Percentiles rank a stretch among this genome's conserved stretches.
phyloP scores from a whole-genome alignment of 35 echinoderm and acorn worm genomes.

The Eucidaris tribuloides region DNA sequence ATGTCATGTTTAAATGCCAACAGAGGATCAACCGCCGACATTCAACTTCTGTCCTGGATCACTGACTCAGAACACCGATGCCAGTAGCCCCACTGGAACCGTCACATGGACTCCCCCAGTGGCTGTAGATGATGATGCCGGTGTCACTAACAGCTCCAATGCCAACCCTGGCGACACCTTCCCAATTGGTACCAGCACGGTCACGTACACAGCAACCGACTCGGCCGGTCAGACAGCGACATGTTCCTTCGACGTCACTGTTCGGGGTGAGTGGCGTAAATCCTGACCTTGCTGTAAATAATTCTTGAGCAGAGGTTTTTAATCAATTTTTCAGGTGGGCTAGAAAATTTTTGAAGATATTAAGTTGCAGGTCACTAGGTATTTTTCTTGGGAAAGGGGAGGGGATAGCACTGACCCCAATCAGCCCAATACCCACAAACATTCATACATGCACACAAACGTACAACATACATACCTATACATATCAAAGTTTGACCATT shows the following conservation, averaged over 20 bases:
- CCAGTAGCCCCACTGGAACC: neutral
- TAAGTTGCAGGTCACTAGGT: too few species aligned
- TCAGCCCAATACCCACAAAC: too few species aligned
- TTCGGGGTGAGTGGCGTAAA: conserved; percentile 7
- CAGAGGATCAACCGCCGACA: conserved; percentile 13
- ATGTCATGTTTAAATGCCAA: too few species aligned
- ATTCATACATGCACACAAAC: too few species aligned
- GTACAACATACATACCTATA: too few species aligned
- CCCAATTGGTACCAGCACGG: neutral
- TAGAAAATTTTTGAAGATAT: too few species aligned
- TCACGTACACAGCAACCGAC: conserved; percentile 7
- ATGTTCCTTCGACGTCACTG: neutral
- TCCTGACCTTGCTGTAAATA: neutral
- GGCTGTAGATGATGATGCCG: neutral
- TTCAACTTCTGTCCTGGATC: neutral
- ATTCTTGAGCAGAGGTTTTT: neutral
- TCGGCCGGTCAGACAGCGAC: neutral
- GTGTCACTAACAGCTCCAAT: neutral
- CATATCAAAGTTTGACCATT: too few species aligned
- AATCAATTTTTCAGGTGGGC: too few species aligned
- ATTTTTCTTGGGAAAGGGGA: too few species aligned
- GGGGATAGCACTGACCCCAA: too few species aligned
- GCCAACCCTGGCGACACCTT: neutral
- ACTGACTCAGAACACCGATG: neutral
- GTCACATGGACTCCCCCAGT: conserved; percentile 22